A percentile compares a stretch with the other conserved stretches of the same genome.
Conservation (phyloP, 2,888 invertebrate species). For the Tortrix viridana region DNA sequence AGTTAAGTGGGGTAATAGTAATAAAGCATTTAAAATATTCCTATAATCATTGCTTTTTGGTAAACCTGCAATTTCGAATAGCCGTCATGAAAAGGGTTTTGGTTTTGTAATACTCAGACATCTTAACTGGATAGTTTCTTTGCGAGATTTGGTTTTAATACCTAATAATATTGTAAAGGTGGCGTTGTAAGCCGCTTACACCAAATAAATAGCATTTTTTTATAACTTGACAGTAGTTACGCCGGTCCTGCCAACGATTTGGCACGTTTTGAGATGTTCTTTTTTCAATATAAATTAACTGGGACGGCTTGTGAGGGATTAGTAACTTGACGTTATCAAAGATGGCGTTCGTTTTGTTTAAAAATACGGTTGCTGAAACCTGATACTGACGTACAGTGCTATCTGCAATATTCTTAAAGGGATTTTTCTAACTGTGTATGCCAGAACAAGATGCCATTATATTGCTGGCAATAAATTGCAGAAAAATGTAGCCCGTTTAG, state of each 20-base stretch:
- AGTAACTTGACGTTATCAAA: background rate
- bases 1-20: background rate
- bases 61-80: too few species aligned
- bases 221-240: slow-evolving; percentile 42
- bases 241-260: slow-evolving; percentile 52
- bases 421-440: too few species aligned
- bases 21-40: background rate
- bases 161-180: slow-evolving; percentile 38
- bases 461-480: too few species aligned
- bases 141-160: background rate
- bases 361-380: background rate
- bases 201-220: slow-evolving; percentile 62
- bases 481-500: too few species aligned
- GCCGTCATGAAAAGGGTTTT: too few species aligned
- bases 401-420: too few species aligned
- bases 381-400: too few species aligned
- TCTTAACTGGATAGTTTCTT: slow-evolving; percentile 1
- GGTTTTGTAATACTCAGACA: background rate
- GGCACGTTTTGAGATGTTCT: slow-evolving; percentile 67
- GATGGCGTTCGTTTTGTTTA: background rate
- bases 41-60: background rate
- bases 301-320: background rate
- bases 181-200: slow-evolving; percentile 58
- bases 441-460: too few species aligned
- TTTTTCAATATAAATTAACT: slow-evolving; percentile 54